Evolutionary conservation across 2,113 vertebrate species (phyloP), one percentile per base, ranked within the genome.

Genomic region (Tinamus guttatus): DNA sequence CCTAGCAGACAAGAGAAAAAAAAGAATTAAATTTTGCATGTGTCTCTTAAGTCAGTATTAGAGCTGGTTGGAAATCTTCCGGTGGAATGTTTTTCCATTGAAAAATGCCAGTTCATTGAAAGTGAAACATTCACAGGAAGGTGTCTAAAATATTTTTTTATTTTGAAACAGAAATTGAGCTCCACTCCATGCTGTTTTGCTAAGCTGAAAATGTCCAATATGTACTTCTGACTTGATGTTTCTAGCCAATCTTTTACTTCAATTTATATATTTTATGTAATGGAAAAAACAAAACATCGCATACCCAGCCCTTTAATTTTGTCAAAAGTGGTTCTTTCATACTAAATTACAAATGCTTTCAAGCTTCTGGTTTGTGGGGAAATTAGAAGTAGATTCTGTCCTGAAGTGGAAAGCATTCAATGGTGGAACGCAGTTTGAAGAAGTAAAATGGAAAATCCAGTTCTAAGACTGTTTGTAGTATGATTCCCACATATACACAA

Each of bases 371-470:
- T 78, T 71, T 80, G 54, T 94, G 81, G 63, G 34, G 92, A 87
- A 80, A 80, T 79, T 58, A 40, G 65, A 82, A 82, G 70, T 16
- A 13, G 30, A 73, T 85, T 91, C 49, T 91, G 4, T 77, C 83
- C 38, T 86, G 19, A 87, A 89, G 41, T 38, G 63, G 67, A 90
- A 87, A 69, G 49, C 75, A 65, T 93, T 95, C 85, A 85, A 81
- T 63, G 91, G 54, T 54, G 34, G 75, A 89, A 93, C 1, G 5
- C 11, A 69, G 58, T 91, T 87, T 19, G 24, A 79, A 87, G 49
- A 76, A 75, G 8, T 85, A 21, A 89, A 96, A 93, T 87, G 81
- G 71, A 93, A 97, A 94, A 85, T 91, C 18, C 36, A 69, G 5
- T 91, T 93, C 27, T 40, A 80, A 45, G 52, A 20, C 32, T 69